phyloP scores from a whole-genome alignment of 2,113 vertebrate species.

The Tursiops truncatus region DNA sequence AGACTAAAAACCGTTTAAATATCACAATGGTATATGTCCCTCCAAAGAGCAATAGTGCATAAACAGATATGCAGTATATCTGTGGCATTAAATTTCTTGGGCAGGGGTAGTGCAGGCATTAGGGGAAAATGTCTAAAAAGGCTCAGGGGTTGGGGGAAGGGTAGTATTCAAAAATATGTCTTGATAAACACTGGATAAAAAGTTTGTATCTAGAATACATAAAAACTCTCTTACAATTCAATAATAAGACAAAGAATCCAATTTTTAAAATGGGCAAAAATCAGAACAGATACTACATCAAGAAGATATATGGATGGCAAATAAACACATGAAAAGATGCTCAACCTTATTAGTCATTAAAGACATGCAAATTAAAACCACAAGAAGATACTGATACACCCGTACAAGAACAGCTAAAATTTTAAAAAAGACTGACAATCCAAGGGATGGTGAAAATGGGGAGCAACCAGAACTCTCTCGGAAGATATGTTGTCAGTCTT shows the following conservation, averaged over 20 bases:
- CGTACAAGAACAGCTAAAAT: not conserved
- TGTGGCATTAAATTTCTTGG: not conserved
- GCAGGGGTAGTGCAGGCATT: rapidly evolving
- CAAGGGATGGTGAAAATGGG: not conserved
- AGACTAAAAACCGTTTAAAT: not conserved
- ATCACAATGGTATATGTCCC: not conserved
- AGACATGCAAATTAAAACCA: not conserved
- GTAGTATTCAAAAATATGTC: not conserved
- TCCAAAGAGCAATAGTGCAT: not conserved
- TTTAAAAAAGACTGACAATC: rapidly evolving
- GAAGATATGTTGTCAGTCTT: not conserved
- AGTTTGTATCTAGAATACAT: not conserved
- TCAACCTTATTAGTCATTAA: not conserved
- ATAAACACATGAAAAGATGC: not conserved
- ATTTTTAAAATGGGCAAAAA: not conserved
- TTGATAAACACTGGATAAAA: not conserved
- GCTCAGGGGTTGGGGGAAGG: not conserved
- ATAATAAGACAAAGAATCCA: not conserved
- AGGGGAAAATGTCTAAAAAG: not conserved
- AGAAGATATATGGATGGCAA: not conserved
- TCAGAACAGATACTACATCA: not conserved
- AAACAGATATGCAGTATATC: not conserved
- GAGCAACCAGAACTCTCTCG: not conserved
- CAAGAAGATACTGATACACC: no score
- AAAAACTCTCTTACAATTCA: not conserved